phyloP scores from a whole-genome alignment of 1,140 invertebrate species.

The Solen grandis region DNA sequence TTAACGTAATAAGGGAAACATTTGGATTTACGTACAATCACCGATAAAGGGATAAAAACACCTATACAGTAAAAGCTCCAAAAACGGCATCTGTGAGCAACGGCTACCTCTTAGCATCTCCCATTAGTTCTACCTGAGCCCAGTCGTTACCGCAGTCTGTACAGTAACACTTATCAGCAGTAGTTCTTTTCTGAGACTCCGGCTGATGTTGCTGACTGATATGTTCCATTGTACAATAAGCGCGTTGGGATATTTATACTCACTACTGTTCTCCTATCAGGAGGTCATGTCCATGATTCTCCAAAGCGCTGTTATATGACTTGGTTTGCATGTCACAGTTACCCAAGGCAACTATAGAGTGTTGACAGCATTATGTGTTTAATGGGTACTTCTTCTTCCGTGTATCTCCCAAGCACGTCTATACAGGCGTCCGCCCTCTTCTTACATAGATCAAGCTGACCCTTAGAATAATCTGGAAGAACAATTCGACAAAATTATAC shows the following conservation, averaged over 20 bases:
- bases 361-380: slow-evolving; percentile 71
- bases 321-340: slow-evolving; percentile 74
- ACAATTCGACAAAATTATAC: no score
- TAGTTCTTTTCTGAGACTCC: no score
- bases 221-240: no score
- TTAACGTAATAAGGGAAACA: no score
- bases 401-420: slow-evolving; percentile 65
- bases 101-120: not conserved
- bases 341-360: slow-evolving; percentile 76
- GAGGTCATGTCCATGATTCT: slow-evolving; percentile 72
- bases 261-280: slow-evolving; percentile 71
- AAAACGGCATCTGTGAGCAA: not conserved
- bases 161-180: no score
- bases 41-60: not conserved
- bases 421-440: slow-evolving; percentile 53
- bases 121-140: no score
- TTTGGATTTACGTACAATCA: no score
- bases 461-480: slow-evolving; percentile 23
- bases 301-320: slow-evolving; percentile 69
- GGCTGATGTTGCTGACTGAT: no score
- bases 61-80: not conserved
- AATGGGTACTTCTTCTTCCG: slow-evolving; percentile 68
- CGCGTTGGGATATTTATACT: no score
- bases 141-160: no score
- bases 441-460: slow-evolving; percentile 28